Conservation (phyloP, 2,888 invertebrate genomes). For the Synanthedon formicaeformis region DNA sequence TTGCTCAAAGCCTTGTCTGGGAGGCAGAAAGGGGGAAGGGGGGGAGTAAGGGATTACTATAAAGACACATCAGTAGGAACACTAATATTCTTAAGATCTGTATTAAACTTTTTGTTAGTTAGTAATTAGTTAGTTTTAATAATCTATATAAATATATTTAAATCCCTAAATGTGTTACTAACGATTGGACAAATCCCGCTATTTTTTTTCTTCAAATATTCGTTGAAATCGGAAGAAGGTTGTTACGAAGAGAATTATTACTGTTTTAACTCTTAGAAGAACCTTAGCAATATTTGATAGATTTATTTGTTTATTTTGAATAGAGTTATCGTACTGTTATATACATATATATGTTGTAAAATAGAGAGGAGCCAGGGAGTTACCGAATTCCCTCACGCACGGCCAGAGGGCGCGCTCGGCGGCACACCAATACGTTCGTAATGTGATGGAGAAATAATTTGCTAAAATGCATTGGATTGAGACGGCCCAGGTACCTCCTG, state of each 20-base stretch:
- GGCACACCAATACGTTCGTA: constrained; percentile 51
- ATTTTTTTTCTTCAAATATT: too few relatives aligned
- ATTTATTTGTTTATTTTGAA: background rate
- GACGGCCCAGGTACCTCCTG: constrained; percentile 26
- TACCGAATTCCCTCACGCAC: constrained; percentile 52
- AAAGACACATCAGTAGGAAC: too few relatives aligned
- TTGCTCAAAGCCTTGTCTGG: constrained; percentile 14
- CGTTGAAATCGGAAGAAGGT: too few relatives aligned
- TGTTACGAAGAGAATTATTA: too few relatives aligned
- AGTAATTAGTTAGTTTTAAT: too few relatives aligned
- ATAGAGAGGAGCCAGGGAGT: constrained; percentile 19
- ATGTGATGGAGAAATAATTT: constrained; percentile 63
- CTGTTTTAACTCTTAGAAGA: too few relatives aligned
- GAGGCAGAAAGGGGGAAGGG: background rate
- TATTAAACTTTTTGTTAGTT: too few relatives aligned
- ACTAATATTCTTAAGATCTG: too few relatives aligned
- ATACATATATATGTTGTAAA: constrained; percentile 6
- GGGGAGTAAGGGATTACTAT: background rate
- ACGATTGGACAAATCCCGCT: too few relatives aligned
- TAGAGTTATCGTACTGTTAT: background rate
- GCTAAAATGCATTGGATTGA: constrained; percentile 60
- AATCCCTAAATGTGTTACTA: too few relatives aligned
- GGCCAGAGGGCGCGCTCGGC: constrained; percentile 51
- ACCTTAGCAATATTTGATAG: too few relatives aligned
- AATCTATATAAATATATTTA: too few relatives aligned